These are phyloP conservation scores for Galago senegalensis DNA, from an alignment of 2,797 vertebrate species.

Conservation along the genomic window DNA sequence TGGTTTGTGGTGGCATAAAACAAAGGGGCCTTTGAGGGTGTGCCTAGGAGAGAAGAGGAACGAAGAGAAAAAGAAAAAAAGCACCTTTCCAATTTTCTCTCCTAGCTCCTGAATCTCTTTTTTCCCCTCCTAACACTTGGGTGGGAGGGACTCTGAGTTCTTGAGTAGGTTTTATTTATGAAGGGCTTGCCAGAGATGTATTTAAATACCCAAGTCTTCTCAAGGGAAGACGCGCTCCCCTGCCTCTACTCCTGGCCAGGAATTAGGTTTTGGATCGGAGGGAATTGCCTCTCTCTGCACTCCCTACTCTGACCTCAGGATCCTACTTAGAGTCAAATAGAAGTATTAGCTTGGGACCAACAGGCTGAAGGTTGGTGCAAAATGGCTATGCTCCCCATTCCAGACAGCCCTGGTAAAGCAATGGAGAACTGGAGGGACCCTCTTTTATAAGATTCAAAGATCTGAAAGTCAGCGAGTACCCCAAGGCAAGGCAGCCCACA, in stretches of 20 bases:
- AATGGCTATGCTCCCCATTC: fast-evolving
- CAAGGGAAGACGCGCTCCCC: neutral
- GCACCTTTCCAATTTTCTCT: constrained; percentile 29
- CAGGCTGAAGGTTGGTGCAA: neutral
- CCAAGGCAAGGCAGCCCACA: neutral
- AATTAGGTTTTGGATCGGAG: constrained; percentile 40
- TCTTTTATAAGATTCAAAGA: neutral
- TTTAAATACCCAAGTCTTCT: neutral
- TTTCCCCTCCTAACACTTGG: neutral
- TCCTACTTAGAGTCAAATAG: neutral
- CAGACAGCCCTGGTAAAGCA: neutral
- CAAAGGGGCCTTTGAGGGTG: constrained; percentile 52
- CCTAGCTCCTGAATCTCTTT: neutral
- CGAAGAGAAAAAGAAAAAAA: neutral
- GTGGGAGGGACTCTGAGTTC: neutral
- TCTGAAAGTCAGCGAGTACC: constrained; percentile 29
- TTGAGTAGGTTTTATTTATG: constrained; percentile 31
- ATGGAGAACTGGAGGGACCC: neutral
- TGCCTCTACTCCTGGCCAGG: neutral
- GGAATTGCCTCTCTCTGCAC: neutral
- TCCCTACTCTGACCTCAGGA: neutral
- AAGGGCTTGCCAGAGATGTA: neutral
- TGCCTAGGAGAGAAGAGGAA: neutral
- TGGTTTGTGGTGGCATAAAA: constrained; percentile 50
- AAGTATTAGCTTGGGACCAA: neutral